A percentile compares a stretch with the other conserved stretches of the same genome.
Evolutionary conservation across 2,888 invertebrate genomes (phyloP).

Genomic region (Blastobasis lacticolella): DNA sequence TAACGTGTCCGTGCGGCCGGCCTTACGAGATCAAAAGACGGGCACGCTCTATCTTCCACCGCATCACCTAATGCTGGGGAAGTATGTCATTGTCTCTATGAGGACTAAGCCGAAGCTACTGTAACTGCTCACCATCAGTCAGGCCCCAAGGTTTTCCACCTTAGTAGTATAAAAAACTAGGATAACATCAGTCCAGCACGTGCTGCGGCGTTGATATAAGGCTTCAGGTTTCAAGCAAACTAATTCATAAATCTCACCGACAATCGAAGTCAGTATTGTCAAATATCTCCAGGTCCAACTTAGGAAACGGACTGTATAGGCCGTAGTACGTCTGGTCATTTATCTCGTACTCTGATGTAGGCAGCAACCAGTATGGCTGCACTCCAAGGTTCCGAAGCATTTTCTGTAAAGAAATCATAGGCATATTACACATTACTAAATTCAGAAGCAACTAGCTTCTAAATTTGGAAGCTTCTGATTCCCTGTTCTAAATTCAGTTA

Average conservation of each 20-base stretch:
- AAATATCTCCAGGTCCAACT: conserved; percentile 54
- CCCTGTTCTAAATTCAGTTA: too few species aligned
- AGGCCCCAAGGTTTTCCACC: too few species aligned
- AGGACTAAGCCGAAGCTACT: too few species aligned
- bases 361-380: conserved; percentile 52
- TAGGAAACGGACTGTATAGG: conserved; percentile 51
- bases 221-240: neutral
- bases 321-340: conserved; percentile 42
- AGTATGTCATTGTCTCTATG: too few species aligned
- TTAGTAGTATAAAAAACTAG: too few species aligned
- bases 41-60: too few species aligned
- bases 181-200: neutral
- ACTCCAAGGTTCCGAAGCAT: conserved; percentile 49
- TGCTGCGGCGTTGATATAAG: neutral
- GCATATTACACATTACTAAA: too few species aligned
- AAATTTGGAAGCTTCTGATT: neutral
- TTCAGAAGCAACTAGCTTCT: too few species aligned
- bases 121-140: too few species aligned
- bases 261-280: conserved; percentile 65
- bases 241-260: conserved; percentile 35
- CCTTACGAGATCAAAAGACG: too few species aligned
- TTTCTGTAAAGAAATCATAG: conserved; percentile 34
- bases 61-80: too few species aligned
- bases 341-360: conserved; percentile 42
- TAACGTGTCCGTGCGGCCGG: too few species aligned